Evolutionary conservation across 2,113 vertebrate genomes (phyloP), one percentile per base, ranked within the genome.

Genomic region (Anhinga anhinga): DNA sequence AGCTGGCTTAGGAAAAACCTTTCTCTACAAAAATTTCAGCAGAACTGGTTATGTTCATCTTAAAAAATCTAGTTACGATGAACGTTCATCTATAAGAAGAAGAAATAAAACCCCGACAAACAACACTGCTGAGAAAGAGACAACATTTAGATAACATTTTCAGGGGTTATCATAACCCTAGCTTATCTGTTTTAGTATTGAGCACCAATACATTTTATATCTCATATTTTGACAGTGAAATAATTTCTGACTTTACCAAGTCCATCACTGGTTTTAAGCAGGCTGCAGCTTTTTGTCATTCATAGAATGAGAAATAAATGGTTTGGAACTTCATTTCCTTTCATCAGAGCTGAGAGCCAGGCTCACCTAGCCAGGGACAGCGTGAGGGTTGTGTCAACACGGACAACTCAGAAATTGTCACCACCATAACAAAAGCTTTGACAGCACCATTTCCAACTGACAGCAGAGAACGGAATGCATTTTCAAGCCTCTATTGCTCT

Each of bases 291-390:
- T 89, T 93, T 89, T 94, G 70, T 49, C 70, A 78, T 86, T 95
- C 7, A 15, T 40, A 59, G 81, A 81, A 79, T 53, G 70, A 72
- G 63, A 93, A 91, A 77, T 73, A 95, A 93, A 87, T 82, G 56
- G 23, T 72, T 94, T 89, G 89, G 89, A 96, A 85, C 70, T 89
- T 93, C 36, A 85, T 88, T 94, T 96, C 13, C 59, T 83, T 65
- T 61, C 77, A 82, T 61, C 58, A 82, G 47, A 85, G 49, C 73
- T 47, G 77, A 80, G 30, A 61, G 88, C 52, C 91, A 94, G 83
- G 58, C 66, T 95, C 91, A 96, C 93, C 91, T 94, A 93, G 91
- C 81, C 95, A 96, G 96, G 81, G 87, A 87, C 81, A 91, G 73
- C 3, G 2, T 82, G 89, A 96, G 81, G 56, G 30, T 52, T 96